phyloP scores from a whole-genome alignment of 2,113 vertebrate species.

The Silurus glanis region DNA sequence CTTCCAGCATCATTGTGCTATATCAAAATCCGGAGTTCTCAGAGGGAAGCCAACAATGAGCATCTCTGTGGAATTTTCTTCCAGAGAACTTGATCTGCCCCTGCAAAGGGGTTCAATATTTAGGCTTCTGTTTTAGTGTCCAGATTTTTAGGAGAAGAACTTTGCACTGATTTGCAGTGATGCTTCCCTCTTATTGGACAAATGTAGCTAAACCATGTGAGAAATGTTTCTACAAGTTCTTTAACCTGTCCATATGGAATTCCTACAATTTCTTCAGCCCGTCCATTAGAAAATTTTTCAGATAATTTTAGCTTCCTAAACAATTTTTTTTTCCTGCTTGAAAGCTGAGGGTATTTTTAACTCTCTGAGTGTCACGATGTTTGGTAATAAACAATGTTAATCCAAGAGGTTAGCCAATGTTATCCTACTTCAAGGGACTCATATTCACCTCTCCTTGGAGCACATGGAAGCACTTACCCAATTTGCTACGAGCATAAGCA shows the following conservation, averaged over 20 bases:
- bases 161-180: background rate
- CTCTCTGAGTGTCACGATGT: background rate
- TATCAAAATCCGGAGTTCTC: background rate
- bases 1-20: background rate
- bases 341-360: background rate
- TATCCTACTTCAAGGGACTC: background rate
- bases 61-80: background rate
- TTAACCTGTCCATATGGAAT: background rate
- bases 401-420: background rate
- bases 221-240: background rate
- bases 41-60: background rate
- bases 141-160: background rate
- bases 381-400: background rate
- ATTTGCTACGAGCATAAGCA: background rate
- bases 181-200: background rate
- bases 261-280: background rate
- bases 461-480: conserved; percentile 25
- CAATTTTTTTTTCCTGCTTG: background rate
- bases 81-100: background rate
- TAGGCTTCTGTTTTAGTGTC: background rate
- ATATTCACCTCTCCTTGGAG: background rate
- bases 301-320: background rate
- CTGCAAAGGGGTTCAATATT: background rate
- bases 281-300: background rate
- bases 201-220: background rate